Conservation (phyloP, 2,797 vertebrate species). For the Centroberyx gerrardi region DNA sequence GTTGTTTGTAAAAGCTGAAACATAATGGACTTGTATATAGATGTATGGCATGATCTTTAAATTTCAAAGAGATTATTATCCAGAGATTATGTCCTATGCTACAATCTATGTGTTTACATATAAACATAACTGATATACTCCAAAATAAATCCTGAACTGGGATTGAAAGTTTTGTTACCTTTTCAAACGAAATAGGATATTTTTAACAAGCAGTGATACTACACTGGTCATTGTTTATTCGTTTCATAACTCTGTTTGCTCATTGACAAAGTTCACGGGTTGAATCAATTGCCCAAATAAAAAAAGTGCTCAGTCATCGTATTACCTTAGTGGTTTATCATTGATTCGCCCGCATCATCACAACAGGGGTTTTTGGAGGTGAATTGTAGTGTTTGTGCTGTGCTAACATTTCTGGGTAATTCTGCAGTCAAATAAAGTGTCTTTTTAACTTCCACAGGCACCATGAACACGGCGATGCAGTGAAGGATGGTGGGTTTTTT, state of each 20-base stretch:
- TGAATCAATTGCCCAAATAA: constrained; percentile 64
- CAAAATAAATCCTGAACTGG: background rate
- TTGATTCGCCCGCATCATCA: constrained; percentile 6
- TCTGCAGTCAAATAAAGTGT: background rate
- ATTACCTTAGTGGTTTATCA: background rate
- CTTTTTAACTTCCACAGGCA: constrained; percentile 62
- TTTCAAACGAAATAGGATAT: background rate
- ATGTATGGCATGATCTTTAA: background rate
- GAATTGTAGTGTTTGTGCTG: background rate
- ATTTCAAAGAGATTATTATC: background rate
- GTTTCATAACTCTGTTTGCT: constrained; percentile 53
- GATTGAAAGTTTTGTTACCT: background rate
- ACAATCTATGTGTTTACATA: background rate
- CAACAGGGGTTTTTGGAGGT: constrained; percentile 5
- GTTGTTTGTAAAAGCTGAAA: background rate
- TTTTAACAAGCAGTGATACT: background rate
- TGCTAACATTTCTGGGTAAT: background rate
- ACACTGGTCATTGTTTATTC: background rate
- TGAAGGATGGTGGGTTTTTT: constrained; percentile 52
- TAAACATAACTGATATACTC: background rate
- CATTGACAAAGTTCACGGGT: constrained; percentile 52
- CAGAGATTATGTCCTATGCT: background rate
- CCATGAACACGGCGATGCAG: background rate
- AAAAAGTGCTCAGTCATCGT: constrained; percentile 29
- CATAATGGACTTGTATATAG: background rate